These are phyloP conservation scores for Machimus atricapillus DNA, from an alignment of 2,888 invertebrate species.

Conservation along the genomic window DNA sequence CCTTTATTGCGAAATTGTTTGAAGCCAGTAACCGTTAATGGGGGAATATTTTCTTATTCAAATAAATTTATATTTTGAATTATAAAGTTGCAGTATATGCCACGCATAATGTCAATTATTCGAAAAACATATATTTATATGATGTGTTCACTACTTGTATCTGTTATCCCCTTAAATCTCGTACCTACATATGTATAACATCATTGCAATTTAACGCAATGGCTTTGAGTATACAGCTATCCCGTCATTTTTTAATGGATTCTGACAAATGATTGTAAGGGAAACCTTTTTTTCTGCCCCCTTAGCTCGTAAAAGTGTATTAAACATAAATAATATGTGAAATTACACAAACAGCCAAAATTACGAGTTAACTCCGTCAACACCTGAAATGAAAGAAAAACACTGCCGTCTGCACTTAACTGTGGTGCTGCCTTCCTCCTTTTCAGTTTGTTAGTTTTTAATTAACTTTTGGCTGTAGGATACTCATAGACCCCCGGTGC, in stretches of 20 bases:
- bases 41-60: no score
- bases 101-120: no score
- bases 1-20: no score
- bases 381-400: constrained; percentile 49
- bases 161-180: no score
- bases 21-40: no score
- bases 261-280: neutral
- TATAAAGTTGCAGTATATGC: no score
- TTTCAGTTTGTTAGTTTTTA: constrained; percentile 62
- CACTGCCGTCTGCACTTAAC: constrained; percentile 48
- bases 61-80: no score
- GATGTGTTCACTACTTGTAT: no score
- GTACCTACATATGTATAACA: no score
- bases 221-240: no score
- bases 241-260: neutral
- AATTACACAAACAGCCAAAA: constrained; percentile 23
- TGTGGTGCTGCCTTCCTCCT: constrained; percentile 47
- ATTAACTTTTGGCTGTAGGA: constrained; percentile 63
- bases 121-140: no score
- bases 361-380: constrained; percentile 25
- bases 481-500: constrained; percentile 56
- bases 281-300: neutral
- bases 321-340: constrained; percentile 14
- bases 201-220: no score
- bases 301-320: neutral